These are phyloP conservation scores for Lynx canadensis DNA, from an alignment of 2,113 vertebrate species.

Conservation along the genomic window DNA sequence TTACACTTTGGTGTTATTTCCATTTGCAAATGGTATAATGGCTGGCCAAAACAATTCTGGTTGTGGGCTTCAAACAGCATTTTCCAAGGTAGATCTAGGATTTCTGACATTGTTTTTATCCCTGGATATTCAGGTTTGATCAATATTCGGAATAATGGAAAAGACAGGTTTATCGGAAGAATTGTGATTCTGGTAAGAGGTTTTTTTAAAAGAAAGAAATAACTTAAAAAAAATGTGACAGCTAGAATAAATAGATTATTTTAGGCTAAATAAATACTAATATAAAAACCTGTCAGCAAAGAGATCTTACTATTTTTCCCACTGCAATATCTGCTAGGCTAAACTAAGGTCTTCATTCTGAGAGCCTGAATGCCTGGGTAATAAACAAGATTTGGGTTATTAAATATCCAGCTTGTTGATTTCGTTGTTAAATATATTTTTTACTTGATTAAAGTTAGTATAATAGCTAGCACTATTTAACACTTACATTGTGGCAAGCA, in stretches of 20 bases:
- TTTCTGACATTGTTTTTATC: background rate
- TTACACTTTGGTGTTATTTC: constrained; percentile 45
- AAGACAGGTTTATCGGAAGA: constrained; percentile 31
- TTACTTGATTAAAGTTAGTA: constrained; percentile 31
- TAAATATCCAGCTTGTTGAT: constrained; percentile 43
- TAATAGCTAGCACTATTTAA: background rate
- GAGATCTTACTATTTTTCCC: background rate
- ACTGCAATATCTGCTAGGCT: background rate
- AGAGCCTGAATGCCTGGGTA: constrained; percentile 36
- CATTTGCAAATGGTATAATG: constrained; percentile 17
- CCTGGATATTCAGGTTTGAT: constrained; percentile 27
- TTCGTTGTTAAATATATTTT: constrained; percentile 52
- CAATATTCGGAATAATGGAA: background rate
- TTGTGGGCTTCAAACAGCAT: background rate
- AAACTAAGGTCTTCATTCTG: background rate
- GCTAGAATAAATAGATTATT: constrained; percentile 18
- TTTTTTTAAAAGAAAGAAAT: background rate
- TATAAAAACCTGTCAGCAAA: background rate
- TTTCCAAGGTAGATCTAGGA: background rate
- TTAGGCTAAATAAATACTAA: constrained; percentile 32
- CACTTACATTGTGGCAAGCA: constrained; percentile 18
- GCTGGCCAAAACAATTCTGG: constrained; percentile 23
- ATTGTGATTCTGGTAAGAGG: constrained; percentile 19
- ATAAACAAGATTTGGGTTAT: constrained; percentile 24
- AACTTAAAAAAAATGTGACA: background rate